Conservation (phyloP, 2,888 invertebrate genomes). For the Heliconius ethilla region DNA sequence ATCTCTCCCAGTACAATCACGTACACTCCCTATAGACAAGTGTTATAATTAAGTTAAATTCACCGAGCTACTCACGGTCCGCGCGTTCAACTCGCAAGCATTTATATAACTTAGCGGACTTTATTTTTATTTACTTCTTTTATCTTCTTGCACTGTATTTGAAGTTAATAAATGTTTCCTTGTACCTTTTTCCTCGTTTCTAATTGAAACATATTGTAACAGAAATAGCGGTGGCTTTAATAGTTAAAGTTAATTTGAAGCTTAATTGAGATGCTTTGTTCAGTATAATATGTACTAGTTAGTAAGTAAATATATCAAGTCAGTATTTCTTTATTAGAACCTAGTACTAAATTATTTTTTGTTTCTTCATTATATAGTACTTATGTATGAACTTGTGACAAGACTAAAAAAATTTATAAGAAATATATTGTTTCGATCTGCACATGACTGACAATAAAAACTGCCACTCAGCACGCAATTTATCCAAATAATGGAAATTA, state of each 20-base stretch:
- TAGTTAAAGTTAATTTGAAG: not conserved
- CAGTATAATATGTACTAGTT: not conserved
- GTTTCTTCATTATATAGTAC: too few species aligned
- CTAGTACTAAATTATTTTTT: not conserved
- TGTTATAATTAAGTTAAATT: conserved; percentile 78
- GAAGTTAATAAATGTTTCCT: conserved; percentile 19
- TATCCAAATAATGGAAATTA: not conserved
- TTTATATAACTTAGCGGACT: conserved; percentile 26
- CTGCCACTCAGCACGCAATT: not conserved
- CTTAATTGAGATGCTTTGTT: not conserved
- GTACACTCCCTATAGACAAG: conserved; percentile 69
- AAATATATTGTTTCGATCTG: not conserved
- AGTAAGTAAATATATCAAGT: not conserved
- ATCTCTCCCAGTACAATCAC: conserved; percentile 73
- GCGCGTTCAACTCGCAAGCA: conserved; percentile 20
- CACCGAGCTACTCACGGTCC: conserved; percentile 57
- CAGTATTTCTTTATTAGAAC: not conserved
- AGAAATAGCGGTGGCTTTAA: conserved; percentile 11
- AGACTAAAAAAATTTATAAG: too few species aligned
- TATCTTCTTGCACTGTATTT: conserved; percentile 6
- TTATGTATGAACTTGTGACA: too few species aligned
- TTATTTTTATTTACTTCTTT: conserved; percentile 26
- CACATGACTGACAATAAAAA: not conserved
- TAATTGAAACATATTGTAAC: conserved; percentile 20
- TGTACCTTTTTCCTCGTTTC: conserved; percentile 21